phyloP scores from a whole-genome alignment of 2,797 vertebrate species.

The Pseudochirops cupreus region DNA sequence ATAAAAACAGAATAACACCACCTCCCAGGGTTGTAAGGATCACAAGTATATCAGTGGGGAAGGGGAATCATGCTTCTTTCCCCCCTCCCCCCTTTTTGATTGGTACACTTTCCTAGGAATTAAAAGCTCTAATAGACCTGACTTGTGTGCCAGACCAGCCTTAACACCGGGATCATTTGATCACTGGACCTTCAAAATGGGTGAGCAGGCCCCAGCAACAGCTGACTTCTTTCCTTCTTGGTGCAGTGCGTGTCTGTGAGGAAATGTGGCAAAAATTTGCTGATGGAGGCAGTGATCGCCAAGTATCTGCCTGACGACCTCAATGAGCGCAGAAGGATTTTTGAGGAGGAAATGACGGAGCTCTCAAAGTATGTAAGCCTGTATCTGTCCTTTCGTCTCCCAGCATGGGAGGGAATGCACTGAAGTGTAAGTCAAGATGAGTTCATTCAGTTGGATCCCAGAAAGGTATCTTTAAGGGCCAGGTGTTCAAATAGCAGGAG shows the following conservation, averaged over 20 bases:
- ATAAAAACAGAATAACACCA: background rate
- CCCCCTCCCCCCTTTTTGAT: background rate
- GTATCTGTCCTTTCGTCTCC: constrained; percentile 41
- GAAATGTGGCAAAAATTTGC: constrained; percentile 87
- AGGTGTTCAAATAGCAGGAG: background rate
- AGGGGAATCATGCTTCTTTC: background rate
- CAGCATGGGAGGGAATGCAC: background rate
- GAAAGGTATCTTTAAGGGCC: background rate
- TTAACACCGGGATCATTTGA: constrained; percentile 19
- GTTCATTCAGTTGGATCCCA: background rate
- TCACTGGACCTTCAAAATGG: constrained; percentile 25
- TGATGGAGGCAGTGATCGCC: constrained; percentile 89
- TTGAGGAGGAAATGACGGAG: constrained; percentile 90
- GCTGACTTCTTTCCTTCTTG: constrained; percentile 38
- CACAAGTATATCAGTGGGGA: background rate
- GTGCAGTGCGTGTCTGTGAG: constrained; percentile 88
- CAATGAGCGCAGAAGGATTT: constrained; percentile 85
- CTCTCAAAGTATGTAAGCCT: constrained; percentile 88
- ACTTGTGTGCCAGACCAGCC: background rate
- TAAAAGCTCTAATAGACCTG: background rate
- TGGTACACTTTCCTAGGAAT: background rate
- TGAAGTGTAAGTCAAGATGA: background rate
- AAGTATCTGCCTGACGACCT: constrained; percentile 89
- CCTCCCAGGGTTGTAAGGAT: background rate
- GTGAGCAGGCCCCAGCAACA: background rate